These are phyloP conservation scores for Poicephalus meyeri DNA, from an alignment of 2,113 vertebrate species.

Conservation along the genomic window DNA sequence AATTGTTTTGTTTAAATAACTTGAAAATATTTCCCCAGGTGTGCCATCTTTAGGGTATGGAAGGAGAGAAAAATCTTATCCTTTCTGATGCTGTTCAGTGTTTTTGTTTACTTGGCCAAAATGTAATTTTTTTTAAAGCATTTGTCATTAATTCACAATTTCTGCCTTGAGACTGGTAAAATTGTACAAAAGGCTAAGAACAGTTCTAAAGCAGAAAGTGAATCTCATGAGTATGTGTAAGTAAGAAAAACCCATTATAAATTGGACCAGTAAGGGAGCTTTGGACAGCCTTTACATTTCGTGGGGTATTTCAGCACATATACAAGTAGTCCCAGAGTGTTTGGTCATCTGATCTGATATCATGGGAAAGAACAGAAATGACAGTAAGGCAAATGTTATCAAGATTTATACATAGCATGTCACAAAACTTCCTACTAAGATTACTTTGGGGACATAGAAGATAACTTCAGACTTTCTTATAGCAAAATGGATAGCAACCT, in stretches of 20 bases:
- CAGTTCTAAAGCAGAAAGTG: slow-evolving; percentile 60
- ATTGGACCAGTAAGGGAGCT: slow-evolving; percentile 66
- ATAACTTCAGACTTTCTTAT: slow-evolving; percentile 3
- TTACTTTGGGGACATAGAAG: slow-evolving; percentile 35
- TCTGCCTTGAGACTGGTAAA: slow-evolving; percentile 65
- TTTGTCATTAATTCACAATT: slow-evolving; percentile 43
- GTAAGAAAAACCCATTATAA: slow-evolving; percentile 73
- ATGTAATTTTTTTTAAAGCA: neutral
- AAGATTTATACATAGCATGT: slow-evolving; percentile 40
- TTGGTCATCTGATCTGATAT: slow-evolving; percentile 74
- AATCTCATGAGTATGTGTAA: neutral
- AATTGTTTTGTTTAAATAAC: slow-evolving; percentile 24
- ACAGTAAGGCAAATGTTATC: slow-evolving; percentile 75
- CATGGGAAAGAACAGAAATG: slow-evolving; percentile 63
- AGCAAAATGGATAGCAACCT: slow-evolving; percentile 11
- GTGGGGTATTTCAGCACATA: slow-evolving; percentile 64
- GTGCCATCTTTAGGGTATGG: neutral
- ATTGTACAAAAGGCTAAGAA: slow-evolving; percentile 69
- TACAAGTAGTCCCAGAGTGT: slow-evolving; percentile 73
- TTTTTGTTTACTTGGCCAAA: slow-evolving; percentile 18
- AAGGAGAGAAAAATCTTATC: neutral
- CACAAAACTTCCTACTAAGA: slow-evolving; percentile 37
- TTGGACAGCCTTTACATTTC: slow-evolving; percentile 58
- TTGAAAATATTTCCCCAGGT: slow-evolving; percentile 31
- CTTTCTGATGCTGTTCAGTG: neutral